Evolutionary conservation across 2,797 vertebrate species (phyloP), one percentile per base, ranked within the genome.

Genomic region (Synanceia verrucosa): DNA sequence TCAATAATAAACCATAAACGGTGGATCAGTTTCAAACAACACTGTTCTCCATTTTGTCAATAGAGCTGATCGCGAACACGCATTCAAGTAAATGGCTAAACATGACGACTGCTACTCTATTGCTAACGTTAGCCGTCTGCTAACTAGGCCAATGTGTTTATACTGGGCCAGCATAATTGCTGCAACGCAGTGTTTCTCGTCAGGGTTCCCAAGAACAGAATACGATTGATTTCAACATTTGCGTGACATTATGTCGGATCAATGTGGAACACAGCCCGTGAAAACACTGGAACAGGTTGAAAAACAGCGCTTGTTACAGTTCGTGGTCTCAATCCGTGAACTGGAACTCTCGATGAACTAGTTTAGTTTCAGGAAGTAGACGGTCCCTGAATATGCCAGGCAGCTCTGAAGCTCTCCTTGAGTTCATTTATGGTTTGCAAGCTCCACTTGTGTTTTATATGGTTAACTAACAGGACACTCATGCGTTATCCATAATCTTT

Each of bases 331-430:
- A 19, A 47, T 29, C 14, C 4, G 33, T 67, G 11, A 18, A 19
- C n/a, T 26, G 19, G 48, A 72, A 46, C 51, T 31, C 62, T 37
- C 65, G 68, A 65, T 48, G 16, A 72, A 73, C 67, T 84, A 12
- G 9, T 70, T 62, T 47, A 33, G 47, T 48, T 78, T 72, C 90
- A 88, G 91, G 88, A 89, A 88, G 50, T 93, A 93, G 92, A 80
- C 92, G 0, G 74, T 1, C n/a, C 80, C 87, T 31, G 50, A 37
- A 59, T 69, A 55, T 75, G 46, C 65, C 77, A 82, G 58, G 58
- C 65, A 84, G 29, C 43, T 46, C 43, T 62, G 58, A 64, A 47
- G 81, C 37, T 58, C 70, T 70, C 9, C 48, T 64, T 70, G 70
- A 83, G 76, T 84, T 75, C 29, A 24, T 57, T 57, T 9, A 12